Evolutionary conservation across 2,113 vertebrate genomes (phyloP).

Genomic region (Salvelinus alpinus): DNA sequence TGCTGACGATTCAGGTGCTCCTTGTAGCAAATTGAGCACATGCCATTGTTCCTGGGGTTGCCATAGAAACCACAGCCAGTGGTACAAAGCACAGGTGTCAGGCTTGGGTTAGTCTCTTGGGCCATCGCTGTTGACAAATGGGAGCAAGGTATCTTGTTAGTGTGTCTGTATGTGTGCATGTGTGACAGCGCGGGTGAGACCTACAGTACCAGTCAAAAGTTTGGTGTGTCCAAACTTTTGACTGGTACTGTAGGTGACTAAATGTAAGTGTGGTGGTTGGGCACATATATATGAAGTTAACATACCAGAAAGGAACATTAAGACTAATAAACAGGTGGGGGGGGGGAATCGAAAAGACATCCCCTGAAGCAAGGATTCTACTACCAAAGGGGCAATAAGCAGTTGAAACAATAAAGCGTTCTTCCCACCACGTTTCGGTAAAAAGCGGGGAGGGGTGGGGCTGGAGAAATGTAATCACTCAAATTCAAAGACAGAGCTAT

Average conservation of each 20-base stretch:
- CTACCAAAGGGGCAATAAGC: no score
- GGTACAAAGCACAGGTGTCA: constrained; percentile 94
- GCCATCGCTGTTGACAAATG: constrained; percentile 81
- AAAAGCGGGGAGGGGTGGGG: no score
- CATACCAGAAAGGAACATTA: constrained; percentile 32
- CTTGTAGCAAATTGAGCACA: constrained; percentile 99
- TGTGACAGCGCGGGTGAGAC: background rate
- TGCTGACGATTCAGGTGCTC: constrained; percentile 97
- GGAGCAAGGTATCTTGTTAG: constrained; percentile 9
- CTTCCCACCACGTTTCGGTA: no score
- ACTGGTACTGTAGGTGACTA: no score
- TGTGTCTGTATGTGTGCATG: background rate
- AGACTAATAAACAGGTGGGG: background rate
- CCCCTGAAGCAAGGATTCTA: no score
- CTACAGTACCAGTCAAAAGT: constrained; percentile 14
- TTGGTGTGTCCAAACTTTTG: no score
- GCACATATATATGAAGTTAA: background rate
- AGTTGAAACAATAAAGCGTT: no score
- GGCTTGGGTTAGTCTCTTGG: constrained; percentile 98
- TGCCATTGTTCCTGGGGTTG: constrained; percentile 95
- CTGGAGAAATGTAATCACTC: no score
- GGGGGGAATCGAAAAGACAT: background rate
- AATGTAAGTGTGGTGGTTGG: no score
- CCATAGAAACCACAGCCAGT: constrained; percentile 99
- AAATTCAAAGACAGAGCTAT: no score